A percentile compares a stretch with the other conserved stretches of the same genome.
These are phyloP conservation scores for Plebejus argus DNA, from an alignment of 2,888 invertebrate genomes.

Conservation along the genomic window DNA sequence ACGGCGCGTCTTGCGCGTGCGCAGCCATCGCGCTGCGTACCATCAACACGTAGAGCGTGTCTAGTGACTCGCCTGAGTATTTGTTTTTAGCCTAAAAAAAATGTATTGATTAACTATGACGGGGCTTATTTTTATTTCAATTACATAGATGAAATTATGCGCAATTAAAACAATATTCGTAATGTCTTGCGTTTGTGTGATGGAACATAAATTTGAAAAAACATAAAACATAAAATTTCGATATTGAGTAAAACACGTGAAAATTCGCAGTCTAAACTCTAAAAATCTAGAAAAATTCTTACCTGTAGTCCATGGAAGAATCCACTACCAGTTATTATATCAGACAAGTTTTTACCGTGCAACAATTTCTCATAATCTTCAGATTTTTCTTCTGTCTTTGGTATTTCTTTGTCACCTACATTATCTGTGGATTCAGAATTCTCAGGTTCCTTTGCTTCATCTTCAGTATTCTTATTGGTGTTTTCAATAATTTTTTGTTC, in stretches of 20 bases:
- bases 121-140: too few relatives aligned
- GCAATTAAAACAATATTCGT: too few relatives aligned
- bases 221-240: background rate
- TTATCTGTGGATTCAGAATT: background rate
- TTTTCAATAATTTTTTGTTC: constrained; percentile 36
- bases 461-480: constrained; percentile 21
- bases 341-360: constrained; percentile 38
- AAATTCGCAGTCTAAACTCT: too few relatives aligned
- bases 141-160: too few relatives aligned
- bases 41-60: constrained; percentile 45
- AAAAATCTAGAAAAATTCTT: background rate
- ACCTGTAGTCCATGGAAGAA: constrained; percentile 61
- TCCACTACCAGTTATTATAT: constrained; percentile 52
- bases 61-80: constrained; percentile 15
- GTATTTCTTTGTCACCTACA: background rate
- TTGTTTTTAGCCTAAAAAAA: constrained; percentile 23
- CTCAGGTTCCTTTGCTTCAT: background rate
- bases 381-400: constrained; percentile 2
- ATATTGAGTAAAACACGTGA: too few relatives aligned
- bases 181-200: too few relatives aligned
- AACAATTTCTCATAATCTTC: constrained; percentile 18
- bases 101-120: too few relatives aligned
- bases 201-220: too few relatives aligned
- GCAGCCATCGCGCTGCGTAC: constrained; percentile 46
- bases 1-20: constrained; percentile 36